Base-by-base conservation (phyloP, 2,888 invertebrate genomes). In the Dasysyrphus tricinctus region DNA sequence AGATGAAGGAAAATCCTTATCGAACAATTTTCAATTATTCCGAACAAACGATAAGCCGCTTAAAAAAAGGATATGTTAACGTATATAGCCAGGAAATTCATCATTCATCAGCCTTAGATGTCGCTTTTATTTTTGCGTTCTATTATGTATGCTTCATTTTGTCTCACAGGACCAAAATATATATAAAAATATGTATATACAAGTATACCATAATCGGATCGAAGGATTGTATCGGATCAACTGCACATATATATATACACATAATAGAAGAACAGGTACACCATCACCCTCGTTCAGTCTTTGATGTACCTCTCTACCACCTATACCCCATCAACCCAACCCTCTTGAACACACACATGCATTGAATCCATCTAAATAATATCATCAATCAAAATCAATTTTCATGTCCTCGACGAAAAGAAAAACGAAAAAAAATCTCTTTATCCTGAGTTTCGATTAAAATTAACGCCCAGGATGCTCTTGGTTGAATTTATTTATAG, bases 311-410 rank as follows among this genome's bases (percentile, higher is more conserved):
- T 37, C 37, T 19, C 37, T 37, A n/a, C n/a, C n/a, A n/a, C n/a
- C n/a, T n/a, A n/a, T n/a, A n/a, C n/a, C 5, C 34, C 24, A 24
- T 24, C 12, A 19, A 19, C 37, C 51, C 14, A 9, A 5, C 0
- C 51, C n/a, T 56, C 54, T 8, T 24, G 6, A 39, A 57, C 14
- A 7, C 39, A 54, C n/a, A 34, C 51, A 57, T 42, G 19, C 74
- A 61, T 69, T 16, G 44, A 75, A 69, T 69, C 39, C 54, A 74
- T 24, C 56, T 63, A 54, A 82, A 83, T 76, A 24, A 72, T 69
- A 77, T 73, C 73, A 85, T 85, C 84, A 85, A 85, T 85, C 84
- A 85, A 85, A 85, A 81, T 81, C 80, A 80, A 80, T 80, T 80
- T 67, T 51, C 67, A 84, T 70, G 73, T 76, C 47, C 65, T 76